Percentiles rank a stretch among this genome's conserved stretches.
Conservation (phyloP, 2,113 vertebrate genomes). For the Chaetodon trifascialis region DNA sequence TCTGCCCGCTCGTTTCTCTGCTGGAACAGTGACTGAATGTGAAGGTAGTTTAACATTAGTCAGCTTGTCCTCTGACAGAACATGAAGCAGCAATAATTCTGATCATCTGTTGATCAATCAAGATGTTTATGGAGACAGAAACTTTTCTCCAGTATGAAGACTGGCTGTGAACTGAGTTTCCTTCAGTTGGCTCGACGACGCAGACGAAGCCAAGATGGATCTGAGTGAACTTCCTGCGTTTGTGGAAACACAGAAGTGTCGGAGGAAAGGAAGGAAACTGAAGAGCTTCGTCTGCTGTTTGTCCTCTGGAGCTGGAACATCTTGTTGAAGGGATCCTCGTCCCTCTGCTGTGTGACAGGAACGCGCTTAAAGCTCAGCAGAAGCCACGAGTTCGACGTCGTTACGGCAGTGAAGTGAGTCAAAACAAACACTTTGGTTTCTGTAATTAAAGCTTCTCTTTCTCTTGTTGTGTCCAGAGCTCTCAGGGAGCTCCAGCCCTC, state of each 20-base stretch:
- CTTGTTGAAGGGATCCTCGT: neutral
- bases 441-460: neutral
- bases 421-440: neutral
- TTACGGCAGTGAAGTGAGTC: neutral
- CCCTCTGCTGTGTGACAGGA: neutral
- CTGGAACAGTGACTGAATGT: no score
- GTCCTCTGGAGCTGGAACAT: neutral
- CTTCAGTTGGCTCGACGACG: no score
- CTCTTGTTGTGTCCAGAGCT: constrained; percentile 11
- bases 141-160: no score
- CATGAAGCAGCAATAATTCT: neutral
- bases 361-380: neutral
- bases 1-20: neutral
- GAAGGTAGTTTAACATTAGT: no score
- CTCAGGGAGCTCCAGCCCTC: constrained; percentile 81
- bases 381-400: neutral
- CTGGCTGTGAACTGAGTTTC: no score
- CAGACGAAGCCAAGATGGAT: constrained; percentile 1
- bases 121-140: no score
- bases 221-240: constrained; percentile 49
- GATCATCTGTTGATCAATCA: neutral
- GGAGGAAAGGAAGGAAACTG: constrained; percentile 39
- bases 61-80: neutral
- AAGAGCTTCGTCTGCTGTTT: constrained; percentile 28
- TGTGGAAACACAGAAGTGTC: neutral